Conservation (phyloP, 2,888 invertebrate species). For the Alcis repandata region DNA sequence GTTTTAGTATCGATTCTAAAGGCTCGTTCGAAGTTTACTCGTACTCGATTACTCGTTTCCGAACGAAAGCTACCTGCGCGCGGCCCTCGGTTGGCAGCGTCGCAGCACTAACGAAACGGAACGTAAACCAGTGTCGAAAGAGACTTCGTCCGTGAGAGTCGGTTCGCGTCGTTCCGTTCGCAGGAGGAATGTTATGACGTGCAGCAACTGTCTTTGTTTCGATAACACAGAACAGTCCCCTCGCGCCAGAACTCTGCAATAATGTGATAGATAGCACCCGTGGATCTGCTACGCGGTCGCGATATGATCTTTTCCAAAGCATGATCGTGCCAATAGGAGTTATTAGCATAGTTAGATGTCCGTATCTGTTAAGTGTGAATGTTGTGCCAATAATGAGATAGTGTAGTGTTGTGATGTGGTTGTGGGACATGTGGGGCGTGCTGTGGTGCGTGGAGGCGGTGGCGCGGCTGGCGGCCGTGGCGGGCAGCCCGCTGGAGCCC, state of each 20-base stretch:
- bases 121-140: conserved; percentile 60
- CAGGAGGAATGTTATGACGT: conserved; percentile 84
- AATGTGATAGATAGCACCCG: conserved; percentile 73
- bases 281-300: conserved; percentile 63
- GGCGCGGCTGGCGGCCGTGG: conserved; percentile 73
- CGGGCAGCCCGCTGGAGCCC: conserved; percentile 79
- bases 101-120: conserved; percentile 46
- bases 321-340: conserved; percentile 84
- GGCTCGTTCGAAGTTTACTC: conserved; percentile 1
- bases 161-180: conserved; percentile 58
- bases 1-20: conserved; percentile 41
- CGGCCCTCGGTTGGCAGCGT: conserved; percentile 37
- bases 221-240: conserved; percentile 71
- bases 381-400: conserved; percentile 87
- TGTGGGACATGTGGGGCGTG: conserved; percentile 85
- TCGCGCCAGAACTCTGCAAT: conserved; percentile 62
- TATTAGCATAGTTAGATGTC: conserved; percentile 83
- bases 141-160: conserved; percentile 62
- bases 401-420: conserved; percentile 86
- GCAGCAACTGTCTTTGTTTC: conserved; percentile 84
- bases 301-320: conserved; percentile 80
- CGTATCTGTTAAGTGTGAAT: conserved; percentile 84
- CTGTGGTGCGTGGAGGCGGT: conserved; percentile 78
- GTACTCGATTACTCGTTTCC: conserved; percentile 43
- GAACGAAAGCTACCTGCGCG: conserved; percentile 47